Evolutionary conservation across 2,113 vertebrate species (phyloP).

Genomic region (Buteo buteo): DNA sequence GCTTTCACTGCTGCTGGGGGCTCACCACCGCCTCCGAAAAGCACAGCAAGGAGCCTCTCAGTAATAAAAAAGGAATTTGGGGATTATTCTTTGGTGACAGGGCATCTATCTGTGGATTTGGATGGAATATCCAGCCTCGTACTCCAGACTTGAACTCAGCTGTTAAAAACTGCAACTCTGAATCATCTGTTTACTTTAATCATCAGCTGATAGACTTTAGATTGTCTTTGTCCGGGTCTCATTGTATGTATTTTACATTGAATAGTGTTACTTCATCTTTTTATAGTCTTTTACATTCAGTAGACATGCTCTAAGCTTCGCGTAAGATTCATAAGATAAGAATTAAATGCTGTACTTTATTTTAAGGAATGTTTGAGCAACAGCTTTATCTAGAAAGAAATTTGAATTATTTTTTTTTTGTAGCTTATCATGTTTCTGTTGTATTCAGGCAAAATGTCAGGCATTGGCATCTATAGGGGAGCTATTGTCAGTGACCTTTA

Average conservation of each 20-base stretch:
- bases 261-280: neutral
- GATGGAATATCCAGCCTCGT: neutral
- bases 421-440: constrained; percentile 55
- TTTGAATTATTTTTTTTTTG: constrained; percentile 1
- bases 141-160: neutral
- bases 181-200: neutral
- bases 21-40: neutral
- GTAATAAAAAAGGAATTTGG: neutral
- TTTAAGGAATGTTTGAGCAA: constrained; percentile 40
- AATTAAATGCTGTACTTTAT: neutral
- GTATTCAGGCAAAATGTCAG: constrained; percentile 70
- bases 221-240: neutral
- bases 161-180: neutral
- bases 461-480: constrained; percentile 53
- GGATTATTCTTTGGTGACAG: neutral
- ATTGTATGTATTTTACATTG: neutral
- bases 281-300: neutral
- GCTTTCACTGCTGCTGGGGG: neutral
- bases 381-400: constrained; percentile 58
- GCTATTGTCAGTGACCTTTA: constrained; percentile 71
- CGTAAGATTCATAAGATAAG: neutral
- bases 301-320: neutral
- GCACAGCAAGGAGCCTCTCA: neutral
- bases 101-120: neutral
- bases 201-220: neutral